Conservation (phyloP, 2,888 invertebrate species). For the Lepidocyrtoides sp. region DNA sequence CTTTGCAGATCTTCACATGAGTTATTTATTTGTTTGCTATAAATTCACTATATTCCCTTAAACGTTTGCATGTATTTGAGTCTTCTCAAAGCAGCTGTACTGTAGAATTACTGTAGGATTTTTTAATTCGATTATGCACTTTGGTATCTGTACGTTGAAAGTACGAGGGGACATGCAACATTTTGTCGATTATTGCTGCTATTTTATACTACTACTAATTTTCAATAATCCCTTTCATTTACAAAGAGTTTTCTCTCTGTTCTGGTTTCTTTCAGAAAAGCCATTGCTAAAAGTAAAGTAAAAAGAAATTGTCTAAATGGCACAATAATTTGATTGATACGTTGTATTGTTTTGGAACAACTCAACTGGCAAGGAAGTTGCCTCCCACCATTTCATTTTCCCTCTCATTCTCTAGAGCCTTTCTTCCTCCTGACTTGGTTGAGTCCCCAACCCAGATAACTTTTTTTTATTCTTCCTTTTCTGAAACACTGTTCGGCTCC, state of each 20-base stretch:
- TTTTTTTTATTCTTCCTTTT: conserved; percentile 59
- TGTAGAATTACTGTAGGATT: too few species aligned
- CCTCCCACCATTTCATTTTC: conserved; percentile 51
- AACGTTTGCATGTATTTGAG: too few species aligned
- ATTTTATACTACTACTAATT: conserved; percentile 11
- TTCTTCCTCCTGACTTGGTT: not conserved
- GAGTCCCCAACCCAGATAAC: conserved; percentile 43
- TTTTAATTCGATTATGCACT: not conserved
- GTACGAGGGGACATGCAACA: not conserved
- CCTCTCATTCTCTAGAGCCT: not conserved
- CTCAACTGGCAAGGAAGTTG: conserved; percentile 69
- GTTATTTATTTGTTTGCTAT: too few species aligned
- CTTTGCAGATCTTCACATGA: not conserved
- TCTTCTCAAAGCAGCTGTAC: too few species aligned
- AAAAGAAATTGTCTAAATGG: conserved; percentile 17
- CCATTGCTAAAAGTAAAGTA: not conserved
- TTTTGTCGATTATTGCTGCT: not conserved
- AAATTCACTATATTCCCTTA: too few species aligned
- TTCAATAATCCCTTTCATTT: not conserved
- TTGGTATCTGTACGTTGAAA: not conserved
- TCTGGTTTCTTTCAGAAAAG: not conserved
- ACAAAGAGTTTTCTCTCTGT: not conserved
- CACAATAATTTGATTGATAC: conserved; percentile 70
- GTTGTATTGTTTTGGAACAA: conserved; percentile 65
- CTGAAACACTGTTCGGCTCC: conserved; percentile 12